Evolutionary conservation across 2,888 invertebrate species (phyloP).

Genomic region (Ptychoptera contaminata): DNA sequence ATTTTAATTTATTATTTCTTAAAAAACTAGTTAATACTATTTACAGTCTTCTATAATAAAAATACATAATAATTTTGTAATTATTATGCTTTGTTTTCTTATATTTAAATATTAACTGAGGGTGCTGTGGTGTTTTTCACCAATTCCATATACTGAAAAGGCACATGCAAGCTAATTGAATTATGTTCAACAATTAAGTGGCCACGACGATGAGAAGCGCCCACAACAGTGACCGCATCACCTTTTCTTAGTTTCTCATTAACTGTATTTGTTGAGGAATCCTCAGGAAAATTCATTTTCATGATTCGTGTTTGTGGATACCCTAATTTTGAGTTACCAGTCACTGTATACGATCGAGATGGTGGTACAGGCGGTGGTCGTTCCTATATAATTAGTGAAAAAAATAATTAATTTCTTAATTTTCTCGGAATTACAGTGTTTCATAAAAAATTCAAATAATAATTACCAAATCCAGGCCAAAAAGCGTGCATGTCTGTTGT

Average conservation of each 20-base stretch:
- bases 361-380: constrained; percentile 85
- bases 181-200: constrained; percentile 77
- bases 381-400: constrained; percentile 39
- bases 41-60: constrained; percentile 19
- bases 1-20: too few species aligned
- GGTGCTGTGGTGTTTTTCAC: constrained; percentile 16
- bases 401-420: constrained; percentile 6
- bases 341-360: constrained; percentile 76
- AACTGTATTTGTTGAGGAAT: constrained; percentile 21
- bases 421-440: not conserved
- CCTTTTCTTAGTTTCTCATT: constrained; percentile 53
- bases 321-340: constrained; percentile 76
- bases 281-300: constrained; percentile 74
- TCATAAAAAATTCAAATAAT: not conserved
- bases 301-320: constrained; percentile 86
- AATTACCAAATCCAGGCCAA: constrained; percentile 72
- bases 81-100: not conserved
- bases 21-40: constrained; percentile 12
- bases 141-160: constrained; percentile 69
- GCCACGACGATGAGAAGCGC: constrained; percentile 72
- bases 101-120: constrained; percentile 12
- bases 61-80: not conserved
- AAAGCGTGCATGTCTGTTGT: constrained; percentile 78
- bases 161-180: constrained; percentile 56
- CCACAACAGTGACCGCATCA: constrained; percentile 74